Conservation (phyloP, 2,888 invertebrate genomes). For the Timema podura region DNA sequence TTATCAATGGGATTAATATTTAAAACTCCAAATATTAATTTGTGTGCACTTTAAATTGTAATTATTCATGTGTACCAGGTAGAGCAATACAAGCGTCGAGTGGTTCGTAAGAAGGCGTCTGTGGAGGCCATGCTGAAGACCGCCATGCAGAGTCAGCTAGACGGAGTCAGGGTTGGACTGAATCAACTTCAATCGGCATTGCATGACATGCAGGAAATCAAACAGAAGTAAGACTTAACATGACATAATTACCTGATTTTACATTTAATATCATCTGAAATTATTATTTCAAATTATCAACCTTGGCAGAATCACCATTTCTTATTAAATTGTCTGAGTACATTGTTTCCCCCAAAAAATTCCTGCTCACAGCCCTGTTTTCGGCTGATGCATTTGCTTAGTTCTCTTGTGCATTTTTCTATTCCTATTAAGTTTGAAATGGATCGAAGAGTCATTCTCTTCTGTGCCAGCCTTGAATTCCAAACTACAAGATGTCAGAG, state of each 20-base stretch:
- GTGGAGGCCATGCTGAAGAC: conserved; percentile 94
- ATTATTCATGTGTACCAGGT: conserved; percentile 46
- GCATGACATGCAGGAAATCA: conserved; percentile 68
- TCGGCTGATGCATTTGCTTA: too few relatives aligned
- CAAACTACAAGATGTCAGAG: conserved; percentile 77
- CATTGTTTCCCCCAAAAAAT: too few relatives aligned
- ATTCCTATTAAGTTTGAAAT: conserved; percentile 58
- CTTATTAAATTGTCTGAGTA: too few relatives aligned
- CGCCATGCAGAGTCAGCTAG: conserved; percentile 97
- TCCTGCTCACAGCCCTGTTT: too few relatives aligned
- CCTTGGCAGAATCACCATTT: too few relatives aligned
- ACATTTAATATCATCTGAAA: conserved; percentile 6
- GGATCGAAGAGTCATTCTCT: conserved; percentile 69
- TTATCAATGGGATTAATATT: too few relatives aligned
- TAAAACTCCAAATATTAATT: too few relatives aligned
- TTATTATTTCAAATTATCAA: background rate
- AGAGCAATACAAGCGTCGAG: conserved; percentile 71
- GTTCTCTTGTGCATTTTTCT: background rate
- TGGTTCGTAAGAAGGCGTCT: conserved; percentile 76
- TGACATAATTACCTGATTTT: conserved; percentile 36
- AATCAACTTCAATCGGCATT: conserved; percentile 83
- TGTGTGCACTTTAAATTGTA: too few relatives aligned
- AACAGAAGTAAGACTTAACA: conserved; percentile 56
- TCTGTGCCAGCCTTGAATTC: conserved; percentile 75
- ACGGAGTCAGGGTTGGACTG: conserved; percentile 91